These are phyloP conservation scores for Microcebus jonahi DNA, from an alignment of 2,113 vertebrate species.

Conservation along the genomic window DNA sequence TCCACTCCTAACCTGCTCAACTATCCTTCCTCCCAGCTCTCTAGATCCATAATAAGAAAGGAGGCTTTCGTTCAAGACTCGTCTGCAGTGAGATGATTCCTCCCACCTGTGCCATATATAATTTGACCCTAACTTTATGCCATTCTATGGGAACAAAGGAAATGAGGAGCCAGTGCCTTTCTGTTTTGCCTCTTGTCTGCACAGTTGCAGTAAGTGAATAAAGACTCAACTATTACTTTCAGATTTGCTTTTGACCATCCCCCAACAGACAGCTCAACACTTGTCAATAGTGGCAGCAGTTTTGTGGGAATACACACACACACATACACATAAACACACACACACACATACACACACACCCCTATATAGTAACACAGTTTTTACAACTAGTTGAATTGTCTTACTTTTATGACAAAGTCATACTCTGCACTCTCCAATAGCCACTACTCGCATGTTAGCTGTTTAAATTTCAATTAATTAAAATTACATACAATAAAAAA, in stretches of 20 bases:
- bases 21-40: background rate
- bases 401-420: background rate
- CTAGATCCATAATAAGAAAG: background rate
- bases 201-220: background rate
- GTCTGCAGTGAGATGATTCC: background rate
- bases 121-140: background rate
- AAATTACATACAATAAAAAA: background rate
- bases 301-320: background rate
- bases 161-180: background rate
- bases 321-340: background rate
- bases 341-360: background rate
- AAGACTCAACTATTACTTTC: background rate
- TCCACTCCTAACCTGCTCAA: background rate
- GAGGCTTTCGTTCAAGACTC: background rate
- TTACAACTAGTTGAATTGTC: background rate
- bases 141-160: background rate
- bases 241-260: background rate
- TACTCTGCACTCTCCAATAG: no score
- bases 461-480: background rate
- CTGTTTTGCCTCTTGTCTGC: background rate
- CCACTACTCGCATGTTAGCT: background rate
- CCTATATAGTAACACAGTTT: background rate
- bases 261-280: background rate
- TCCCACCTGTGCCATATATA: background rate
- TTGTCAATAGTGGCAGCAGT: background rate